A percentile compares a stretch with the other conserved stretches of the same genome.
Evolutionary conservation across 1,140 invertebrate genomes (phyloP).

Genomic region (Scaptomyza graminum): DNA sequence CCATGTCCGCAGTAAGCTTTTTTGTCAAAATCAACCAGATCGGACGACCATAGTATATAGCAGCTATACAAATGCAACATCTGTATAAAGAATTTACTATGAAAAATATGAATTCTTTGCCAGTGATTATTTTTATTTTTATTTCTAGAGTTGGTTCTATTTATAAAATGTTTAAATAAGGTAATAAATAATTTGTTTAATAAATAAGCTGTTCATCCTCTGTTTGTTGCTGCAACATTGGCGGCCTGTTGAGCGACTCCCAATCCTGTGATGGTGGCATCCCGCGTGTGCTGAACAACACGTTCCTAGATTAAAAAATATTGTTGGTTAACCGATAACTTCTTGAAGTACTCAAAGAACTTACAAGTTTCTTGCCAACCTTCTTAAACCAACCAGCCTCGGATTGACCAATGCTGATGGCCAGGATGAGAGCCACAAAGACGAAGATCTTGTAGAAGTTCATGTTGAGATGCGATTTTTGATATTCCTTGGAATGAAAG

Average conservation of each 20-base stretch:
- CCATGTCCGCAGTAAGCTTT: too few relatives aligned
- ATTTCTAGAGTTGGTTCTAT: too few relatives aligned
- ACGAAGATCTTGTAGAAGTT: slow-evolving; percentile 77
- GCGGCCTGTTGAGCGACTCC: slow-evolving; percentile 74
- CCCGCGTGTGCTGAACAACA: slow-evolving; percentile 70
- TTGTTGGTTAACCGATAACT: not conserved
- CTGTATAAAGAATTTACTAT: too few relatives aligned
- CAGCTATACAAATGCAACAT: too few relatives aligned
- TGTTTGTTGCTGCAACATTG: slow-evolving; percentile 71
- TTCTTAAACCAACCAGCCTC: slow-evolving; percentile 75
- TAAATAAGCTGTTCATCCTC: slow-evolving; percentile 30
- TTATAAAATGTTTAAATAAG: not conserved
- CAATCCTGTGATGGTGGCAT: slow-evolving; percentile 74
- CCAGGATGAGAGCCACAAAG: slow-evolving; percentile 65
- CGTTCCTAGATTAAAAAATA: slow-evolving; percentile 54
- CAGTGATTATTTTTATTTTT: too few relatives aligned
- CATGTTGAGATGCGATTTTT: slow-evolving; percentile 43
- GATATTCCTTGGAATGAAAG: not conserved
- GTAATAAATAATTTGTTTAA: slow-evolving; percentile 1
- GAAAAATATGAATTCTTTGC: too few relatives aligned
- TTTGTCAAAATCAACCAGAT: too few relatives aligned
- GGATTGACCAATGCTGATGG: slow-evolving; percentile 62
- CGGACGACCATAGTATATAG: too few relatives aligned
- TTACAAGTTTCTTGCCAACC: slow-evolving; percentile 72
- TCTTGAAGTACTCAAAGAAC: not conserved